Evolutionary conservation across 2,113 vertebrate species (phyloP).

Genomic region (Leptobrachium leishanense): DNA sequence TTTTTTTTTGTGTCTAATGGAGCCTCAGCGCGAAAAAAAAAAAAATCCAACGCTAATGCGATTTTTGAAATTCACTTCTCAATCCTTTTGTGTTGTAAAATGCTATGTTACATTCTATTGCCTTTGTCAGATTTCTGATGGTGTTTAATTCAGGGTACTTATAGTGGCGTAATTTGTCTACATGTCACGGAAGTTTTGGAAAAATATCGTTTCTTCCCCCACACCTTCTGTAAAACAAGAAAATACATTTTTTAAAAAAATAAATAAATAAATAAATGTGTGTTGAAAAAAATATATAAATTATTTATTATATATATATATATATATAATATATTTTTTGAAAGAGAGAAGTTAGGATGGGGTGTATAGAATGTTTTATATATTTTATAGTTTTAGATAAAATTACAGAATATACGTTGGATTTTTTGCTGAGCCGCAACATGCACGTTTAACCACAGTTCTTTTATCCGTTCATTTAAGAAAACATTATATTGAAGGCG

Average conservation of each 20-base stretch:
- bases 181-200: constrained; percentile 74
- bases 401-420: constrained; percentile 11
- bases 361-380: no score
- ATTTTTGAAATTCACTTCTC: constrained; percentile 81
- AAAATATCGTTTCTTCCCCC: constrained; percentile 63
- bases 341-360: no score
- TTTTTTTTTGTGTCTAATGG: constrained; percentile 74
- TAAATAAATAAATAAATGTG: constrained; percentile 63
- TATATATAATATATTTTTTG: no score
- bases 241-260: constrained; percentile 59
- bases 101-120: constrained; percentile 69
- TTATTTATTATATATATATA: constrained; percentile 62
- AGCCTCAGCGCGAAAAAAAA: constrained; percentile 74
- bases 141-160: constrained; percentile 71
- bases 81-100: constrained; percentile 74
- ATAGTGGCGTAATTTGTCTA: constrained; percentile 70
- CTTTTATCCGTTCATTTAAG: constrained; percentile 31
- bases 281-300: constrained; percentile 71
- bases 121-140: constrained; percentile 74
- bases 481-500: constrained; percentile 38
- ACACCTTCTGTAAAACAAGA: constrained; percentile 37
- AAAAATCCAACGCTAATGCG: constrained; percentile 79
- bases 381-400: background rate
- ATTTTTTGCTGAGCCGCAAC: background rate
- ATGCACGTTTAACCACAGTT: constrained; percentile 26